Percentiles rank a stretch among this genome's conserved stretches.
These are phyloP conservation scores for Chymomyza costata DNA, from an alignment of 1,140 invertebrate genomes.

Conservation along the genomic window DNA sequence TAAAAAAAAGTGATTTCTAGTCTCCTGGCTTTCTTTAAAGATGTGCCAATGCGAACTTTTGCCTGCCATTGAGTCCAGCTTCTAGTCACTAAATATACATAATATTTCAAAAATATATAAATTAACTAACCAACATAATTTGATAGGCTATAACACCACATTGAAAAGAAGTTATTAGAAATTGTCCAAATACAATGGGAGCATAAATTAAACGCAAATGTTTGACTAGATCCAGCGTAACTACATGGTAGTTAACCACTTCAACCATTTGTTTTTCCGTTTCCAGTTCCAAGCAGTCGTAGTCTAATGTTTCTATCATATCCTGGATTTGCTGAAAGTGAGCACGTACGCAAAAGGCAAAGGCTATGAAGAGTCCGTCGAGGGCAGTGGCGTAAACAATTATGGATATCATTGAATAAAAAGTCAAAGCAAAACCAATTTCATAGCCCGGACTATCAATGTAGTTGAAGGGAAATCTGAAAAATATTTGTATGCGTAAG, in stretches of 20 bases:
- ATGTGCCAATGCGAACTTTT: no score
- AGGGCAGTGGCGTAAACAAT: conserved; percentile 55
- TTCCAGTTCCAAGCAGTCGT: conserved; percentile 1
- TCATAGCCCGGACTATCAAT: conserved; percentile 52
- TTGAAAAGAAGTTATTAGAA: conserved; percentile 63
- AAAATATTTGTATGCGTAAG: no score
- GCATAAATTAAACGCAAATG: conserved; percentile 42
- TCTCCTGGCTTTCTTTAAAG: no score
- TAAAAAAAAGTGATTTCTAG: no score
- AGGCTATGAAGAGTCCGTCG: conserved; percentile 60
- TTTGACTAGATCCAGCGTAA: conserved; percentile 34
- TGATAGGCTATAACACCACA: no score
- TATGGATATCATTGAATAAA: conserved; percentile 48
- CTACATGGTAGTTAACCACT: conserved; percentile 45
- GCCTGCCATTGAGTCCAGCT: no score
- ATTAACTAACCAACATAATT: no score
- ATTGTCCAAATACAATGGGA: conserved; percentile 65
- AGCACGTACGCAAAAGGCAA: conserved; percentile 57
- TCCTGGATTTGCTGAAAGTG: conserved; percentile 57
- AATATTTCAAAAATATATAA: no score
- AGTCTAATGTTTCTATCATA: no score
- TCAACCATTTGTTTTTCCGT: conserved; percentile 18
- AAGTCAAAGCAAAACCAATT: conserved; percentile 44
- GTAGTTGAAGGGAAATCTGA: conserved; percentile 59
- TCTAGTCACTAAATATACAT: no score